These are phyloP conservation scores for Carabus problematicus DNA, from an alignment of 2,888 invertebrate genomes.

Conservation along the genomic window DNA sequence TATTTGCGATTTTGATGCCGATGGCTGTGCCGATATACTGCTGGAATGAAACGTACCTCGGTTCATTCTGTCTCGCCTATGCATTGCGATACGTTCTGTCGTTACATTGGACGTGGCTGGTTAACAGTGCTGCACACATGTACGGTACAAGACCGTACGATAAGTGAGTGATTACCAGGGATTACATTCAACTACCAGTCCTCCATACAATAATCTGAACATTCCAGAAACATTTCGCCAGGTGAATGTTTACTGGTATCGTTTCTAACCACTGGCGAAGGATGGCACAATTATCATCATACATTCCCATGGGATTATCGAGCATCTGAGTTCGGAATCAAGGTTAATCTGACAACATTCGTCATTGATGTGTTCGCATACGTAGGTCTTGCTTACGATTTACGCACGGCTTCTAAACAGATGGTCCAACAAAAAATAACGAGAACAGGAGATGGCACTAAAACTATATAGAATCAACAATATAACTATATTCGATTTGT, in stretches of 20 bases:
- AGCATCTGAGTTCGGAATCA: conserved; percentile 62
- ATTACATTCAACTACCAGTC: no score
- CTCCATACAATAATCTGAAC: no score
- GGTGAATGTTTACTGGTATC: conserved; percentile 70
- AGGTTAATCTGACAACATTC: conserved; percentile 67
- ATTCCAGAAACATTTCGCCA: conserved; percentile 65
- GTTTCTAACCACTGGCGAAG: conserved; percentile 68
- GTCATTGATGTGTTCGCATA: conserved; percentile 68
- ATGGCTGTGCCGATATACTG: conserved; percentile 69
- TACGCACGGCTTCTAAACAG: conserved; percentile 60
- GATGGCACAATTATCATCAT: conserved; percentile 83
- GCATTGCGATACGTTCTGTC: conserved; percentile 68
- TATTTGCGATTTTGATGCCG: conserved; percentile 64
- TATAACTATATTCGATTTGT: no score
- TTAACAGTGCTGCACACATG: conserved; percentile 83
- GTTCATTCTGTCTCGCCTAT: conserved; percentile 68
- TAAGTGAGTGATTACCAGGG: conserved; percentile 53
- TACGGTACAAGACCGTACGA: conserved; percentile 83
- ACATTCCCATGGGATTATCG: conserved; percentile 74
- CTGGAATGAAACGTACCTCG: conserved; percentile 71
- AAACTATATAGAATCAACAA: no score
- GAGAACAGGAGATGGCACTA: conserved; percentile 70
- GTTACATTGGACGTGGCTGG: conserved; percentile 77
- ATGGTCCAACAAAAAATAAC: conserved; percentile 65
- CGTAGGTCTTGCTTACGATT: conserved; percentile 57